A percentile compares a stretch with the other conserved stretches of the same genome.
Evolutionary conservation across 2,113 vertebrate species (phyloP).

Genomic region (Crotalus viridis): DNA sequence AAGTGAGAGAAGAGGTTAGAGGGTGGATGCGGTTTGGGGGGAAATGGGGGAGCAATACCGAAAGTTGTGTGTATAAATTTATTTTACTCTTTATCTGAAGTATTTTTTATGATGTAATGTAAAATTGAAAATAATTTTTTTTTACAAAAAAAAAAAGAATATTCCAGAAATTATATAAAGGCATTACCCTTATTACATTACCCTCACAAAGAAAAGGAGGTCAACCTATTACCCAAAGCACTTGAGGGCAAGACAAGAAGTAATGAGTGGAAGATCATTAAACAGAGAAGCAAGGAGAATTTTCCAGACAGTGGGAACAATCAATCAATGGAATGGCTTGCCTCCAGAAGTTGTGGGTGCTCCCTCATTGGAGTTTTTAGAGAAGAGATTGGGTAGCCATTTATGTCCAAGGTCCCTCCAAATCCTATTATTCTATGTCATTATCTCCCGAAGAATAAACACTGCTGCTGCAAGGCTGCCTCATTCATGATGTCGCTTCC

Average conservation of each 20-base stretch:
- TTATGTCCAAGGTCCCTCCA: too few relatives aligned
- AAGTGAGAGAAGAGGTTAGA: too few relatives aligned
- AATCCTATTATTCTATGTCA: neutral
- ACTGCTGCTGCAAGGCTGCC: neutral
- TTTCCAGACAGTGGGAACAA: neutral
- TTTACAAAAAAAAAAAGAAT: neutral
- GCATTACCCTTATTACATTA: neutral
- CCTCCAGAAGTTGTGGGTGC: neutral
- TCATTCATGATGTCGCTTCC: neutral
- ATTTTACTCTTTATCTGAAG: too few relatives aligned
- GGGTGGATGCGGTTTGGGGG: too few relatives aligned
- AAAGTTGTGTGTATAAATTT: too few relatives aligned
- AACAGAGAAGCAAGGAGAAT: neutral
- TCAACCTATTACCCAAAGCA: neutral
- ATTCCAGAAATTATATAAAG: neutral
- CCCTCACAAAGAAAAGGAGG: neutral
- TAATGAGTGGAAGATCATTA: neutral
- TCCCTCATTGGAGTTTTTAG: too few relatives aligned
- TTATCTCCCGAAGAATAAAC: neutral
- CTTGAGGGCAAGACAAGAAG: neutral
- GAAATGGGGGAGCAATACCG: too few relatives aligned
- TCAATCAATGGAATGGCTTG: neutral
- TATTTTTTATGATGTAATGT: too few relatives aligned
- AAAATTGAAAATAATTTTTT: too few relatives aligned
- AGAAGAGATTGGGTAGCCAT: too few relatives aligned